Evolutionary conservation across 2,888 invertebrate species (phyloP), one percentile per base, ranked within the genome.

Genomic region (Notodonta dromedarius): DNA sequence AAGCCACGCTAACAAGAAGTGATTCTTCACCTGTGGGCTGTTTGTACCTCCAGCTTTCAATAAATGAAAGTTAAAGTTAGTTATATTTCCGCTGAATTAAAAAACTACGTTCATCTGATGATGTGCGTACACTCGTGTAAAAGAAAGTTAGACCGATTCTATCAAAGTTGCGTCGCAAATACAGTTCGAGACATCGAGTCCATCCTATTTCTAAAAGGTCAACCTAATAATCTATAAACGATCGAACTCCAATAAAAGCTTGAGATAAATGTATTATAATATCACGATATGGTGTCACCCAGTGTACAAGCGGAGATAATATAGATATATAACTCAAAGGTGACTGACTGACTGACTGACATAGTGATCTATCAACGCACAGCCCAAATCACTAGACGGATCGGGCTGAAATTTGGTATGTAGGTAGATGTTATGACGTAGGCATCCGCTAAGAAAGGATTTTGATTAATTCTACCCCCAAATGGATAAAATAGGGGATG

Each of bases 241-340:
- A 52, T 52, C 32, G 52, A 24, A 32, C 32, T 52, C 52, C 52
- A 52, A 52, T 52, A 52, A 52, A 32, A 32, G 32, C 32, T 52
- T 13, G 32, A 52, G 13, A 11, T 52, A 50, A 16, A 50, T 14
- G 16, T 16, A 14, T 9, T 32, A 35, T 52, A 35, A 6, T 32
- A 52, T 32, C 52, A 32, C 9, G 2, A 52, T 32, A 32, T 32
- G 4, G 0, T 4, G 8, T 16, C 24, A 16, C 16, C 5, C 5
- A 24, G 16, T 50, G 14, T 12, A 51, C 7, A 51, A 5, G 16
- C 16, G 16, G 16, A 3, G n/a, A 48, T n/a, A 14, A 48, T 48
- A 14, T 35, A 35, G 35, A 35, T 6, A n/a, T n/a, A n/a, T n/a
- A n/a, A n/a, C n/a, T n/a, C n/a, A n/a, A n/a, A n/a, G n/a, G n/a